A percentile compares a stretch with the other conserved stretches of the same genome.
phyloP scores from a whole-genome alignment of 2,888 invertebrate genomes.

The Chamaedrilus cognettii region DNA sequence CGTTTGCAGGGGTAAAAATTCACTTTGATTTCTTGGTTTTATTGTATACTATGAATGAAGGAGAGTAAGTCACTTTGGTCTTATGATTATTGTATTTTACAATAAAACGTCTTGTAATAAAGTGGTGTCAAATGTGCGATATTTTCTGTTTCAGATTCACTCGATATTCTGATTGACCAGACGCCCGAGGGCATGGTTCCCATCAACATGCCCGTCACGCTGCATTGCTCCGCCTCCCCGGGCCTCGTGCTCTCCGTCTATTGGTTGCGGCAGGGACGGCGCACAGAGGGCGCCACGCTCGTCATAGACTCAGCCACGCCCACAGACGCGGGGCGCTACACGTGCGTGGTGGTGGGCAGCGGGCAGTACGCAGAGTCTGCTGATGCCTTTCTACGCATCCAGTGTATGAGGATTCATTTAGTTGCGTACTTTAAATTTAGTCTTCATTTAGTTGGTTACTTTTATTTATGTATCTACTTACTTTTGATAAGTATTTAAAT shows the following conservation, averaged over 20 bases:
- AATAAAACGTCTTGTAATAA: no score
- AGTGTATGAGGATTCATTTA: constrained; percentile 8
- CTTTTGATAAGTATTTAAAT: no score
- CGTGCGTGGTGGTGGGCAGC: constrained; percentile 15
- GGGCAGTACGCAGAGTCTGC: constrained; percentile 4
- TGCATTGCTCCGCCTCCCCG: constrained; percentile 9
- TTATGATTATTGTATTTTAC: no score
- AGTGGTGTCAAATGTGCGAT: no score
- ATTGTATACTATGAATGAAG: no score
- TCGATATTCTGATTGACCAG: neutral
- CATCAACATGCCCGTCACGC: neutral
- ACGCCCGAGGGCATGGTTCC: constrained; percentile 4
- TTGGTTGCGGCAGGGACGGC: constrained; percentile 3
- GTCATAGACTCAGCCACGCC: constrained; percentile 8
- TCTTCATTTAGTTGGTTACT: no score
- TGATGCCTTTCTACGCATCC: constrained; percentile 12
- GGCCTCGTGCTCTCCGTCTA: neutral
- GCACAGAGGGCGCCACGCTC: neutral
- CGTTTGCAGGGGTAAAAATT: no score
- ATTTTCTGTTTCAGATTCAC: neutral
- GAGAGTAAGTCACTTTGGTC: no score
- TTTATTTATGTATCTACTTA: no score
- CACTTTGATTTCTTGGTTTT: no score
- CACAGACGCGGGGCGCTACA: constrained; percentile 7
- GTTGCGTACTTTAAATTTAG: neutral